These are phyloP conservation scores for Limosa lapponica DNA, from an alignment of 2,797 vertebrate species.

Conservation along the genomic window DNA sequence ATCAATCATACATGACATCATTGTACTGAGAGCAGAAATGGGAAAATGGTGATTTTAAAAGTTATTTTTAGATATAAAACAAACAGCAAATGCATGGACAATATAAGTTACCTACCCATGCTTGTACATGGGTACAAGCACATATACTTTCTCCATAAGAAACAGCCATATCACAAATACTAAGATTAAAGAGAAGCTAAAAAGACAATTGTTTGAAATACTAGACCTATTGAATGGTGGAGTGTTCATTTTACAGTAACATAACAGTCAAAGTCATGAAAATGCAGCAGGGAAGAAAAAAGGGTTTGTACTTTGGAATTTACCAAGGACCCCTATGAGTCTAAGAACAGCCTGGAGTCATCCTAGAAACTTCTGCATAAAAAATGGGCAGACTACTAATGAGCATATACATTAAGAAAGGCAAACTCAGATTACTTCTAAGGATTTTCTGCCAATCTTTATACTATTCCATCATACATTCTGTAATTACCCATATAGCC, in stretches of 20 bases:
- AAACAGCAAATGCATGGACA: background rate
- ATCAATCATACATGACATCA: background rate
- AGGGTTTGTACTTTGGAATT: background rate
- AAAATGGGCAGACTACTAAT: background rate
- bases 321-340: background rate
- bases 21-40: background rate
- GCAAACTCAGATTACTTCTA: background rate
- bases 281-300: background rate
- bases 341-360: background rate
- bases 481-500: background rate
- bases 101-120: background rate
- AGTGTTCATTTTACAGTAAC: background rate
- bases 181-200: background rate
- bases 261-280: background rate
- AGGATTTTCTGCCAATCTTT: slow-evolving; percentile 11
- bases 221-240: background rate
- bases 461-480: background rate
- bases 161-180: background rate
- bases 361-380: background rate
- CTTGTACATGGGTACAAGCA: background rate
- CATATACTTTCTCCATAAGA: background rate
- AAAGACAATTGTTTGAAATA: background rate
- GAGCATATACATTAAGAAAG: slow-evolving; percentile 11
- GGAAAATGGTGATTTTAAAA: accelerated
- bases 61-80: background rate